Percentiles rank a stretch among this genome's conserved stretches.
Evolutionary conservation across 2,888 invertebrate species (phyloP).

Genomic region (Parnassius smintheus): DNA sequence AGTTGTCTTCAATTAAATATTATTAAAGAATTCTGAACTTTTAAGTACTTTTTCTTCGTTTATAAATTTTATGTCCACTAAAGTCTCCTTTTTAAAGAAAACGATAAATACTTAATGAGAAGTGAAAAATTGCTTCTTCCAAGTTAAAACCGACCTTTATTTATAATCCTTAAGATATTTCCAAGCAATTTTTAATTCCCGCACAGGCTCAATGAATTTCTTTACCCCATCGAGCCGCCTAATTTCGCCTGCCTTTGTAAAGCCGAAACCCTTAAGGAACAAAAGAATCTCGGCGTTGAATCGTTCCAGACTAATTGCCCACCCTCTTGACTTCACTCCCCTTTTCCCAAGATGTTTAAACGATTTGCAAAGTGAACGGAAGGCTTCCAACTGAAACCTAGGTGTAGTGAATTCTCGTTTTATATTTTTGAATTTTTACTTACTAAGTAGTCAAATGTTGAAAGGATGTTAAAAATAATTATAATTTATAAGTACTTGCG

Average conservation of each 20-base stretch:
- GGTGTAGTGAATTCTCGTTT: no score
- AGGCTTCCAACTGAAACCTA: background rate
- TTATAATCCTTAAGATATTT: background rate
- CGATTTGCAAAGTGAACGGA: background rate
- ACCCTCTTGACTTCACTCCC: constrained; percentile 1
- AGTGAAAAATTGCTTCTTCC: no score
- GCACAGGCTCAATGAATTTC: constrained; percentile 5
- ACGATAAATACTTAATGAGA: no score
- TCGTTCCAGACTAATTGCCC: constrained; percentile 18
- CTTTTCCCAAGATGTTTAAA: background rate
- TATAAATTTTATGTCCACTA: no score
- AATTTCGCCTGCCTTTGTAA: constrained; percentile 20
- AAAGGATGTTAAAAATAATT: no score
- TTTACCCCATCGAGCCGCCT: constrained; percentile 5
- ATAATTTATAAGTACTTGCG: no score
- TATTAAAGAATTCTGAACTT: no score
- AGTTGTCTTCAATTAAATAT: no score
- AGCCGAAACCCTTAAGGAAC: constrained; percentile 8
- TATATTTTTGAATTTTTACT: no score
- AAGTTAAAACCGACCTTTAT: background rate
- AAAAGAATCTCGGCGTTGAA: constrained; percentile 12
- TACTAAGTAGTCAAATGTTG: no score
- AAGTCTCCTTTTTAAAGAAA: no score
- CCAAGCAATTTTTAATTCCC: background rate
- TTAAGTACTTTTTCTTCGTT: no score